Percentiles rank a stretch among this genome's conserved stretches.
Conservation (phyloP, 2,113 vertebrate species). For the Pachyramphus minor region DNA sequence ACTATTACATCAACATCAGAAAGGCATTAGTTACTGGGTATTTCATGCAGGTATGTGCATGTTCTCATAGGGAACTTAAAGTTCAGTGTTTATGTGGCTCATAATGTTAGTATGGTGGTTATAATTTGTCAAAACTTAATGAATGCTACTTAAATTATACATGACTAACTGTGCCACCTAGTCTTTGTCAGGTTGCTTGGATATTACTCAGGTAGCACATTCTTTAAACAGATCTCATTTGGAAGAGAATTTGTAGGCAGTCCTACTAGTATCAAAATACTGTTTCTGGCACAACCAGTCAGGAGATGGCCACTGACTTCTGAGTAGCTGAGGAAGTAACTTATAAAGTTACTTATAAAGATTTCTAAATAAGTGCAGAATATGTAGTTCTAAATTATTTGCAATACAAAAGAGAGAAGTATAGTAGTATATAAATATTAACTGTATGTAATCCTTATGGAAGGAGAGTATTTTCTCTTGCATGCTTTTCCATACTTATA, state of each 20-base stretch:
- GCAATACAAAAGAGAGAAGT: background rate
- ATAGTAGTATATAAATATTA: background rate
- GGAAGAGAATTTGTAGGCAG: background rate
- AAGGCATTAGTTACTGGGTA: slow-evolving; percentile 97
- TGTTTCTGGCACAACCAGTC: background rate
- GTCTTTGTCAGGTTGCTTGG: background rate
- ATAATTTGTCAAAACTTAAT: background rate
- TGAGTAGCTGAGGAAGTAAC: background rate
- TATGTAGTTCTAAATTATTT: background rate
- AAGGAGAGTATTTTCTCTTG: background rate
- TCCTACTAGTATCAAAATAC: background rate
- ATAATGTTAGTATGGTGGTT: background rate
- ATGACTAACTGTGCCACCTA: background rate
- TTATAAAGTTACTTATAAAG: background rate
- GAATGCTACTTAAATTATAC: background rate
- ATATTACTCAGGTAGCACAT: background rate
- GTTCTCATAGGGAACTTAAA: background rate
- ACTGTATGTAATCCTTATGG: background rate
- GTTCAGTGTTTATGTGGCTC: background rate
- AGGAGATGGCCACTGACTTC: background rate
- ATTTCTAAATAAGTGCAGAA: background rate
- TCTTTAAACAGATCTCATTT: background rate
- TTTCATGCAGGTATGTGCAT: slow-evolving; percentile 93
- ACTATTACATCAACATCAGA: slow-evolving; percentile 99
- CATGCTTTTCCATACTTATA: background rate